A percentile compares a stretch with the other conserved stretches of the same genome.
Conservation (phyloP, 2,113 vertebrate genomes). For the Malaclemys terrapin region DNA sequence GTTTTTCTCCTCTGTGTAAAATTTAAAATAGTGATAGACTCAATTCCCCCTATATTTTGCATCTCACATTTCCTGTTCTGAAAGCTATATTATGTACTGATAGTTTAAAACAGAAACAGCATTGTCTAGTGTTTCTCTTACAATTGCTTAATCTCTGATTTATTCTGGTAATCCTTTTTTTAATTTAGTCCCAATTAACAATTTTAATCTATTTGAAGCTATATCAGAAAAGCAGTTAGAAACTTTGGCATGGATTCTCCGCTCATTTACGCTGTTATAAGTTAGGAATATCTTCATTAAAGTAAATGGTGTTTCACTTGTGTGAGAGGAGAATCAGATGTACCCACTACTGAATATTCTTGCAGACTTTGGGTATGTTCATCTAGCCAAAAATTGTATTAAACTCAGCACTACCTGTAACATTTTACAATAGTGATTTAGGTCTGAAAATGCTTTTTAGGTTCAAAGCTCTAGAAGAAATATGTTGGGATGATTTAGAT, state of each 20-base stretch:
- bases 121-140: neutral
- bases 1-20: neutral
- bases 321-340: neutral
- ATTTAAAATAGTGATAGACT: constrained; percentile 1
- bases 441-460: neutral
- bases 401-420: neutral
- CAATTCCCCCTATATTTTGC: neutral
- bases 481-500: neutral
- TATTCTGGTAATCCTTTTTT: neutral
- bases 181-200: neutral
- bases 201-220: neutral
- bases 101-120: constrained; percentile 27
- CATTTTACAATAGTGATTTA: neutral
- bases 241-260: neutral
- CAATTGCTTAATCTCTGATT: neutral
- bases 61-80: neutral
- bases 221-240: neutral
- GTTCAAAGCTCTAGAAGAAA: neutral
- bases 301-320: neutral
- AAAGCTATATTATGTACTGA: neutral
- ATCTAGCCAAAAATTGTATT: neutral
- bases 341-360: neutral
- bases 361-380: neutral
- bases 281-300: neutral
- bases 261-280: neutral